Conservation (phyloP, 2,888 invertebrate species). For the Psylliodes chrysocephalus region DNA sequence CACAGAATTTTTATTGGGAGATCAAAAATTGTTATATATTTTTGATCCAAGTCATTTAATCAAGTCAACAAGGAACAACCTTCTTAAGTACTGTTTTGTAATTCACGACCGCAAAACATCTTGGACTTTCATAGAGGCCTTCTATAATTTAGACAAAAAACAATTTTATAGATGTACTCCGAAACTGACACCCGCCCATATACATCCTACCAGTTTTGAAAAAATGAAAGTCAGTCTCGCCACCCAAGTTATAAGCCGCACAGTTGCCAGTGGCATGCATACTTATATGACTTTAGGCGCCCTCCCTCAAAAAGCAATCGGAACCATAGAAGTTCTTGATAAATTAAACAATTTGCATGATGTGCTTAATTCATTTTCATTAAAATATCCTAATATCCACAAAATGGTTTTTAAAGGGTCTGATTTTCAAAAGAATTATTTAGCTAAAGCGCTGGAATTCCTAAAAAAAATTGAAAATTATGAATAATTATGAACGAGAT, state of each 20-base stretch:
- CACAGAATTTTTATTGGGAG: no score
- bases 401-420: neutral
- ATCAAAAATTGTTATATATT: no score
- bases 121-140: neutral
- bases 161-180: neutral
- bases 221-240: conserved; percentile 8
- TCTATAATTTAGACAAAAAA: conserved; percentile 8
- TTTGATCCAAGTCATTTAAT: no score
- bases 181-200: neutral
- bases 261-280: neutral
- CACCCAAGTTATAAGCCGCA: neutral
- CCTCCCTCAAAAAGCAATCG: neutral
- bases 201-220: conserved; percentile 4
- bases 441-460: neutral
- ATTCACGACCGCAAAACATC: no score
- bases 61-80: no score
- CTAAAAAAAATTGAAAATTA: neutral
- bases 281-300: neutral
- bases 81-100: no score
- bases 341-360: neutral
- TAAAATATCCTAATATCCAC: neutral
- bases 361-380: neutral
- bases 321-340: neutral
- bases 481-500: neutral
- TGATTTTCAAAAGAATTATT: neutral